These are phyloP conservation scores for Bombus pyrosoma DNA, from an alignment of 1,140 invertebrate genomes.

Conservation along the genomic window DNA sequence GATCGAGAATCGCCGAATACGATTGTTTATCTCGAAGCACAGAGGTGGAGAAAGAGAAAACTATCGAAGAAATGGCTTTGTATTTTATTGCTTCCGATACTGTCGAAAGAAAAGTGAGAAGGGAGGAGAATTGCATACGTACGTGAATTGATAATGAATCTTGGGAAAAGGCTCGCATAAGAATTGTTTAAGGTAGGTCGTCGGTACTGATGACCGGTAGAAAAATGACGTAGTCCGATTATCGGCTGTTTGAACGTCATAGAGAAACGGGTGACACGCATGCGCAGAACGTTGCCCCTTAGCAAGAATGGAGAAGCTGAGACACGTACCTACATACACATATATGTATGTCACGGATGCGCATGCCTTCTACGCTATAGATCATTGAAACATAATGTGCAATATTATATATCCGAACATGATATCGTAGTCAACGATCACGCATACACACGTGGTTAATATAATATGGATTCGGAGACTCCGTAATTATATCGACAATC, in stretches of 20 bases:
- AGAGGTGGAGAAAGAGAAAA: conserved; percentile 32
- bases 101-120: conserved; percentile 31
- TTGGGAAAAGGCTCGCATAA: conserved; percentile 32
- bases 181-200: conserved; percentile 33
- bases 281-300: conserved; percentile 52
- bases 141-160: conserved; percentile 6
- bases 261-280: conserved; percentile 25
- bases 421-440: no score
- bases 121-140: neutral
- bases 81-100: neutral
- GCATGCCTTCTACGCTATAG: neutral
- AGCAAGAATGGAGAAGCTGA: conserved; percentile 42
- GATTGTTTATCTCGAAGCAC: neutral
- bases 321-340: neutral
- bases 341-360: neutral
- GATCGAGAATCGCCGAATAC: neutral
- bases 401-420: neutral
- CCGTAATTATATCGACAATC: conserved; percentile 19
- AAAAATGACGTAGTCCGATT: conserved; percentile 36
- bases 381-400: conserved; percentile 15
- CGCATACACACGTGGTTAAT: neutral
- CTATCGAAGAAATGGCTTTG: neutral
- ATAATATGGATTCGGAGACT: neutral
- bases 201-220: conserved; percentile 14
- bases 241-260: neutral